Evolutionary conservation across 2,113 vertebrate genomes (phyloP), one percentile per base, ranked within the genome.

Genomic region (Columbina picui): DNA sequence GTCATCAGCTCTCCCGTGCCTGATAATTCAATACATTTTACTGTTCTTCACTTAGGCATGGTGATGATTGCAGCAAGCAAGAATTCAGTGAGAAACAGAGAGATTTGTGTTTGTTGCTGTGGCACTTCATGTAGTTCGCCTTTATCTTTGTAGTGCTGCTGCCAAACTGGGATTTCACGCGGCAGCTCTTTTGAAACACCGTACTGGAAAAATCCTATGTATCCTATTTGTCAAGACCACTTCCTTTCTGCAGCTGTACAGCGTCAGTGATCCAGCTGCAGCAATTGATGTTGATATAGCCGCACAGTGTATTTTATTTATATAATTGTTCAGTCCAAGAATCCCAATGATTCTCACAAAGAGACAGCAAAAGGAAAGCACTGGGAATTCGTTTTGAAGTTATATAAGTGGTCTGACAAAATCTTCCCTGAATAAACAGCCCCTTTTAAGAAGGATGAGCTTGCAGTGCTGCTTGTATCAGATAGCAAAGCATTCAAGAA

Each of bases 241-340:
- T 95, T 90, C 77, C 69, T 69, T 92, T 90, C 80, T 91, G 85
- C 73, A 90, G 76, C 85, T 78, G 65, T 73, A 76, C 26, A n/a
- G 39, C 10, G 1, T 3, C 14, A 2, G 49, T 12, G 12, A 93
- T 80, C 69, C 73, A 89, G 14, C 15, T 23, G 43, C 71, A 79
- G 83, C 80, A 75, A 79, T 2, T 38, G 57, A 68, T 82, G 52
- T 26, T 39, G 49, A 91, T 87, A 61, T 8, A 76, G 65, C 69
- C 82, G 84, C 34, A 60, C 56, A 50, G 52, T 57, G n/a, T 50
- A 57, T 30, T 61, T 53, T 34, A 71, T 71, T 95, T 80, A 64
- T 73, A 41, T 59, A 67, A 59, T 30, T 68, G 32, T 78, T 90
- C 79, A 68, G 39, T 25, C 41, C 60, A 89, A 57, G 43, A 95